Conservation (phyloP, 2,113 vertebrate genomes). For the Periophthalmus modestus region DNA sequence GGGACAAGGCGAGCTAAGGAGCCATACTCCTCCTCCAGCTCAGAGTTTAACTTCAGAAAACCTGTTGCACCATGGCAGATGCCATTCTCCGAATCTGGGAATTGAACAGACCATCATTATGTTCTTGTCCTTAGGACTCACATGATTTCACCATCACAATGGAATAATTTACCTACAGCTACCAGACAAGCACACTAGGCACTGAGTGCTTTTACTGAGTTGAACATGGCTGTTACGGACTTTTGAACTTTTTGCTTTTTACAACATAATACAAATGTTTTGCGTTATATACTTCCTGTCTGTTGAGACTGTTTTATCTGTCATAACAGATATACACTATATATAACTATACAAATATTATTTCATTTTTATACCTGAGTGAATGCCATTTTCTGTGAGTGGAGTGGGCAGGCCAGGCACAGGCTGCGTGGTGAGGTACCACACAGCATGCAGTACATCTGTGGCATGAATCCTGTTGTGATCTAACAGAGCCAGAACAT, state of each 20-base stretch:
- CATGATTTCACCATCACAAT: neutral
- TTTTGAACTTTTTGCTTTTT: neutral
- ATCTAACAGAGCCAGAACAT: slow-evolving; percentile 74
- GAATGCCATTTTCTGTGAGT: slow-evolving; percentile 82
- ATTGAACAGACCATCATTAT: neutral
- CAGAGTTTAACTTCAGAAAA: slow-evolving; percentile 84
- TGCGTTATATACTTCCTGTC: neutral
- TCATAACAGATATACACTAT: neutral
- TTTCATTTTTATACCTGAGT: slow-evolving; percentile 80
- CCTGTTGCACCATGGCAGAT: slow-evolving; percentile 83
- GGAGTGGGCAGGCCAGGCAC: slow-evolving; percentile 87
- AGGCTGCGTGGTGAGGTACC: slow-evolving; percentile 96
- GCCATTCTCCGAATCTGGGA: slow-evolving; percentile 86
- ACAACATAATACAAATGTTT: neutral
- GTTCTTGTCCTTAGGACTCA: neutral
- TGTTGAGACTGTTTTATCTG: neutral
- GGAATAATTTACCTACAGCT: neutral
- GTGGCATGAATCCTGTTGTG: slow-evolving; percentile 97
- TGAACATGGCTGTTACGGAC: neutral
- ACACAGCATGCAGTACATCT: slow-evolving; percentile 95
- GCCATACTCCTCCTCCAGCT: slow-evolving; percentile 81
- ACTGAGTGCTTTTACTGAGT: neutral
- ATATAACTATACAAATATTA: neutral
- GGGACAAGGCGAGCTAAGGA: slow-evolving; percentile 92
- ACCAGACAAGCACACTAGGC: neutral